Percentiles rank a stretch among this genome's conserved stretches.
Evolutionary conservation across 2,113 vertebrate species (phyloP).

Genomic region (Peromyscus polionotus): DNA sequence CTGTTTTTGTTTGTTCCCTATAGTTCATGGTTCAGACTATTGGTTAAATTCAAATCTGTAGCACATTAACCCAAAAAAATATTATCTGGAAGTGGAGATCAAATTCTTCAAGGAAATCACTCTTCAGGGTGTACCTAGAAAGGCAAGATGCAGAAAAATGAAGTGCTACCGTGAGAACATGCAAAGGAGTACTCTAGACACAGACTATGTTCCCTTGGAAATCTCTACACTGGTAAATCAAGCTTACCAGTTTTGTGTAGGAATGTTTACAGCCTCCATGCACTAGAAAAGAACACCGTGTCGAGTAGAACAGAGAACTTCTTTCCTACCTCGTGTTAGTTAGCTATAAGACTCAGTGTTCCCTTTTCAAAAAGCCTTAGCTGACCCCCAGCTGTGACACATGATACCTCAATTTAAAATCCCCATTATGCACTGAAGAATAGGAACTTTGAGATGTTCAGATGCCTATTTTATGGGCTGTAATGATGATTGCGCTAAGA

Average conservation of each 20-base stretch:
- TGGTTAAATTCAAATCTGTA: constrained; percentile 40
- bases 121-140: not conserved
- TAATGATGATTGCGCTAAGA: constrained; percentile 46
- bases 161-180: not conserved
- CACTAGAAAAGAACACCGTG: constrained; percentile 21
- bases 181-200: not conserved
- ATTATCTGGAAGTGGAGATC: constrained; percentile 3
- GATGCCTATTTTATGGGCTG: not conserved
- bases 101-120: constrained; percentile 4
- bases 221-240: not conserved
- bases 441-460: not conserved
- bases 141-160: not conserved
- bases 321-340: constrained; percentile 15
- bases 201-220: not conserved
- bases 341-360: not conserved
- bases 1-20: not conserved
- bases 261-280: constrained; percentile 19
- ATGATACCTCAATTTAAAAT: not conserved
- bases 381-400: not conserved
- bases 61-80: constrained; percentile 47
- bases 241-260: not conserved
- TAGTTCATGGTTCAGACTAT: not conserved
- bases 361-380: not conserved
- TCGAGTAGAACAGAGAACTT: constrained; percentile 13
- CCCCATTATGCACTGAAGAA: not conserved